Percentiles rank a stretch among this genome's conserved stretches.
Evolutionary conservation across 2,888 invertebrate genomes (phyloP).

Genomic region (Allolobophora icterica): DNA sequence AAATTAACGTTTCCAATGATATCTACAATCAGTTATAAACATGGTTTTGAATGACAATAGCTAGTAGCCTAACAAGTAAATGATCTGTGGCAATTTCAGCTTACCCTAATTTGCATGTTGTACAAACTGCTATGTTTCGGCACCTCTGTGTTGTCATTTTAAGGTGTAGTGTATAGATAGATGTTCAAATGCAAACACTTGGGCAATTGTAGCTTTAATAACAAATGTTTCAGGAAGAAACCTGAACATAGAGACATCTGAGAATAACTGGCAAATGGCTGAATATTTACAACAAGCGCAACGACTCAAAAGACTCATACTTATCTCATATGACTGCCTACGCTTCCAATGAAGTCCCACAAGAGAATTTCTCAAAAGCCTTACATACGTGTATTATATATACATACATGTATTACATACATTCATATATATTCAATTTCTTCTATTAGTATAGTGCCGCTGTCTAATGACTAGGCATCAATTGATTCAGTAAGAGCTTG

Average conservation of each 20-base stretch:
- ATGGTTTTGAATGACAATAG: neutral
- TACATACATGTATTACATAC: too few species aligned
- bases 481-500: neutral
- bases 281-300: neutral
- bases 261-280: neutral
- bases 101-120: neutral
- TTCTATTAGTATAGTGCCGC: neutral
- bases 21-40: neutral
- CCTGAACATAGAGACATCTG: neutral
- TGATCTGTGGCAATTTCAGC: neutral
- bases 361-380: neutral
- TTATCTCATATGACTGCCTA: neutral
- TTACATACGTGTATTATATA: too few species aligned
- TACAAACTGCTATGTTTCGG: neutral
- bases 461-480: neutral
- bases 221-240: too few species aligned
- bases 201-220: neutral
- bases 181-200: neutral
- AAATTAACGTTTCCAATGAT: constrained; percentile 6
- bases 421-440: neutral
- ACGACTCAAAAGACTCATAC: too few species aligned
- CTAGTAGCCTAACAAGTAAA: neutral
- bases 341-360: neutral
- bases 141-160: neutral
- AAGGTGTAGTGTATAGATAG: neutral